Conservation (phyloP, 2,797 vertebrate species). For the Neopelma chrysocephalum region DNA sequence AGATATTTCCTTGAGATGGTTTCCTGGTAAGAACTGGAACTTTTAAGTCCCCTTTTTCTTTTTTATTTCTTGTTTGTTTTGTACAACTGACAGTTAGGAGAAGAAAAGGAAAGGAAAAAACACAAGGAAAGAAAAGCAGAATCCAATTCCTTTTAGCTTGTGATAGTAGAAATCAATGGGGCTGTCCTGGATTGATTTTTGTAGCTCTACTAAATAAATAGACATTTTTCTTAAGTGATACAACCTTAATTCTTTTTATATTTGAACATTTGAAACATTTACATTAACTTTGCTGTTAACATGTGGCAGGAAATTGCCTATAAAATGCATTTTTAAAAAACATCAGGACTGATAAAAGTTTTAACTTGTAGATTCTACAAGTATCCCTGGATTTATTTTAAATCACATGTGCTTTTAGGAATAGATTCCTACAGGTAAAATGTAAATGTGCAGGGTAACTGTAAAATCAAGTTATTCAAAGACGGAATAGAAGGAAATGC, state of each 20-base stretch:
- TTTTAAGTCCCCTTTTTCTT: neutral
- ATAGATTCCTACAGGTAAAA: neutral
- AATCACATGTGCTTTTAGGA: neutral
- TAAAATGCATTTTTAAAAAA: neutral
- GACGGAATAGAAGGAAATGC: neutral
- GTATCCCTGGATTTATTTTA: neutral
- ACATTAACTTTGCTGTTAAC: neutral
- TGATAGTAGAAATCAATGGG: neutral
- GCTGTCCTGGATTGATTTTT: neutral
- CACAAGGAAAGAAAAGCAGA: fast-evolving
- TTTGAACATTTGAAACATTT: neutral
- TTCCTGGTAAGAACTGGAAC: neutral
- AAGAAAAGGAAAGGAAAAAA: neutral
- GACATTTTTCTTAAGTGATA: neutral
- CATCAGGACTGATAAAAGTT: neutral
- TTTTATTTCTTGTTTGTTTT: neutral
- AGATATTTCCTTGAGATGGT: neutral
- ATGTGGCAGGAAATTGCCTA: neutral
- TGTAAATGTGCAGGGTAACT: no score
- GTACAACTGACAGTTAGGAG: neutral
- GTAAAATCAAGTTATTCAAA: neutral
- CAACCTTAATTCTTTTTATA: neutral
- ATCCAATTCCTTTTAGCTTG: neutral
- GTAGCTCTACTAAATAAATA: neutral
- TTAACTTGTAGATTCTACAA: neutral